phyloP scores from a whole-genome alignment of 2,888 invertebrate genomes.

The Byasa hedistus region DNA sequence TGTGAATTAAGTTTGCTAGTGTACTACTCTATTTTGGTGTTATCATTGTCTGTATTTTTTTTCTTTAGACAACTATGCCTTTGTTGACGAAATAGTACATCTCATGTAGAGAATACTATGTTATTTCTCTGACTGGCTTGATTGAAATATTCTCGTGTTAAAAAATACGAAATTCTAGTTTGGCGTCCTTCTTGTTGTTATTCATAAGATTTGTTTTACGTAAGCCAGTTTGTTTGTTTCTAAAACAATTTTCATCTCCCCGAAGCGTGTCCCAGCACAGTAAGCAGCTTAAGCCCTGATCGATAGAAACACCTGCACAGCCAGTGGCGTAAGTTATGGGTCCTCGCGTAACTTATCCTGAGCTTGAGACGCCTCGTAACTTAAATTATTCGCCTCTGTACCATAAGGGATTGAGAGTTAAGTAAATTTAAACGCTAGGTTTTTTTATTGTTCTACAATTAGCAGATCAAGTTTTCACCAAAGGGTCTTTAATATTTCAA shows the following conservation, averaged over 20 bases:
- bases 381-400: background rate
- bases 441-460: background rate
- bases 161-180: background rate
- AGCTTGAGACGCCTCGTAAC: background rate
- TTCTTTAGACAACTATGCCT: background rate
- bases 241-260: background rate
- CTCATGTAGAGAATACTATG: background rate
- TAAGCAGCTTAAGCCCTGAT: background rate
- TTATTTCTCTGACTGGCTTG: background rate
- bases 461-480: background rate
- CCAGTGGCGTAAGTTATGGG: slow-evolving; percentile 2
- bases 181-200: background rate
- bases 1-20: too few species aligned
- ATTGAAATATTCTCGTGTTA: background rate
- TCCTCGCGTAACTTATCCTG: background rate
- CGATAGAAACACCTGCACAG: slow-evolving; percentile 6
- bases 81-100: background rate
- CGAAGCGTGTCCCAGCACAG: background rate
- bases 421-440: background rate
- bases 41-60: too few species aligned
- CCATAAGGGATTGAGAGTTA: background rate
- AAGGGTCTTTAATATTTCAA: too few species aligned
- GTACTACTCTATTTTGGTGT: too few species aligned
- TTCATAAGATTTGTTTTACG: background rate
- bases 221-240: background rate